Conservation (phyloP, 2,113 vertebrate species). For the Clupea harengus region DNA sequence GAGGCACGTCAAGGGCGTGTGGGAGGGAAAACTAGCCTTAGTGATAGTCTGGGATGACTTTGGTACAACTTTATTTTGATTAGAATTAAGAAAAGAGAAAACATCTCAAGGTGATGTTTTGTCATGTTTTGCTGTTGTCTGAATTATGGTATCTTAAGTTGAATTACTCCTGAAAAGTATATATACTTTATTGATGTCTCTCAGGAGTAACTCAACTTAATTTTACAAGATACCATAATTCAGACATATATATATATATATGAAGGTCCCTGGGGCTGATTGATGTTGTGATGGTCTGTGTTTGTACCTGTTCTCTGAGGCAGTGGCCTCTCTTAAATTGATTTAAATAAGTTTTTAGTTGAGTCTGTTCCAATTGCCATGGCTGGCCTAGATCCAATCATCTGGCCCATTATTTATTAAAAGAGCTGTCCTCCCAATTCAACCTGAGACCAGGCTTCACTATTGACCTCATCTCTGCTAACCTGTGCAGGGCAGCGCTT, state of each 20-base stretch:
- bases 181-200: too few species aligned
- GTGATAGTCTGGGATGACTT: not conserved
- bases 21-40: too few species aligned
- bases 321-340: conserved; percentile 19
- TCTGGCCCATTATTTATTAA: conserved; percentile 47
- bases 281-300: not conserved
- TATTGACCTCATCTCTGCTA: conserved; percentile 44
- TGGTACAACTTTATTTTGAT: not conserved
- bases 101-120: not conserved
- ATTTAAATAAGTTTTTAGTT: conserved; percentile 41
- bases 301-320: not conserved
- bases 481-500: not conserved
- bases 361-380: conserved; percentile 34
- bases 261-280: not conserved
- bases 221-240: too few species aligned
- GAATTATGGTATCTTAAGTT: not conserved
- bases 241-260: not conserved
- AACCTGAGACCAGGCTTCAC: conserved; percentile 38
- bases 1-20: not conserved
- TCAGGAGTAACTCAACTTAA: too few species aligned
- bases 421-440: conserved; percentile 41
- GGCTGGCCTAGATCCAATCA: conserved; percentile 43
- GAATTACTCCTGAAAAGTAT: not conserved
- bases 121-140: not conserved
- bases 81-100: not conserved